A percentile compares a stretch with the other conserved stretches of the same genome.
phyloP scores from a whole-genome alignment of 92 coral and sea anemone species.

The Porites cylindrica region DNA sequence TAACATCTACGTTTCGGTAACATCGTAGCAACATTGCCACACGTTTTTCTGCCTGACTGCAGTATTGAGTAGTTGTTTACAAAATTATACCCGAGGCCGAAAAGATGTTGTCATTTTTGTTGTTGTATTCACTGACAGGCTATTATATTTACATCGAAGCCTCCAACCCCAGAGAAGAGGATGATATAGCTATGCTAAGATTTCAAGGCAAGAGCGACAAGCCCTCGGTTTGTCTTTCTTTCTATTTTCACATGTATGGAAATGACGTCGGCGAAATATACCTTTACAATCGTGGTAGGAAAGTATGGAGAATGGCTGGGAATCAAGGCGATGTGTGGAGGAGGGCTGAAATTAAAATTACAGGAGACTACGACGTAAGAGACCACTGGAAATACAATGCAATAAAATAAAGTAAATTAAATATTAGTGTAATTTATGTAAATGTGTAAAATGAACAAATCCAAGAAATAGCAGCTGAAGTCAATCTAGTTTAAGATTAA shows the following conservation, averaged over 20 bases:
- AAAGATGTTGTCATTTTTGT: too few relatives aligned
- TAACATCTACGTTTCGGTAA: too few relatives aligned
- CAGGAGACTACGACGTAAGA: not conserved
- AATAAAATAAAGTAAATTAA: too few relatives aligned
- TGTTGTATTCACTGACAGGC: not conserved
- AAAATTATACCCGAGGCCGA: too few relatives aligned
- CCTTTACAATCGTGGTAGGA: not conserved
- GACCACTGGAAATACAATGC: too few relatives aligned
- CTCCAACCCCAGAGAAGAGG: not conserved
- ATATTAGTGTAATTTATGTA: too few relatives aligned
- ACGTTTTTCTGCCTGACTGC: too few relatives aligned
- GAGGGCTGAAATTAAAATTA: constrained; percentile 5
- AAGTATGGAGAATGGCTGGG: not conserved
- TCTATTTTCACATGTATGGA: constrained; percentile 20
- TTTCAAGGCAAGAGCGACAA: not conserved
- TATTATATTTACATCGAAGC: not conserved
- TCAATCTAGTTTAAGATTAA: too few relatives aligned
- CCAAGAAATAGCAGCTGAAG: too few relatives aligned
- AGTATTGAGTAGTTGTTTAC: too few relatives aligned
- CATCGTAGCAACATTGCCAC: too few relatives aligned
- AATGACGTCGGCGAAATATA: not conserved
- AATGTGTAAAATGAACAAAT: too few relatives aligned
- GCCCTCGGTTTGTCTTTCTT: constrained; percentile 5
- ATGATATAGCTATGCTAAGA: not conserved
- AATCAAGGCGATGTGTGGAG: not conserved